Evolutionary conservation across 23 tunicate genomes (phyloP).

Genomic region (Trididemnum nubilum): DNA sequence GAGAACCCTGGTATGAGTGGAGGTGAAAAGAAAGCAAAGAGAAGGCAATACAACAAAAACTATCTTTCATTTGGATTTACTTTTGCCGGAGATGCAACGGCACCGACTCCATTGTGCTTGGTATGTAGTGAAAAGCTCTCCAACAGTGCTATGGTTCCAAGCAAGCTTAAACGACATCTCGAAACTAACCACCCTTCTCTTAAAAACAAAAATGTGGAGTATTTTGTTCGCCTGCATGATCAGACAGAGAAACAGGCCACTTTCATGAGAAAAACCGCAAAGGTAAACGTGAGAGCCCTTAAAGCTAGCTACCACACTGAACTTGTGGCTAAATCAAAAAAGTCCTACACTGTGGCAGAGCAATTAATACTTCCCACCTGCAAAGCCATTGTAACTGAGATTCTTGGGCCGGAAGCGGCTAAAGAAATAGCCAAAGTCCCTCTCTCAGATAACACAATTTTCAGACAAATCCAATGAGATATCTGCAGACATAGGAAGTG

Average conservation of each 20-base stretch:
- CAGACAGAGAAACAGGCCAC: conserved; percentile 27
- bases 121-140: conserved; percentile 40
- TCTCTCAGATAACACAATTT: conserved; percentile 45
- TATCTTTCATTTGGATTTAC: conserved; percentile 54
- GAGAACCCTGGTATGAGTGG: conserved; percentile 39
- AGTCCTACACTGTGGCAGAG: conserved; percentile 54
- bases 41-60: conserved; percentile 47
- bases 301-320: conserved; percentile 44
- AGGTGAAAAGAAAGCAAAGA: conserved; percentile 39
- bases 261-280: conserved; percentile 46
- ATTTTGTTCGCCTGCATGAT: conserved; percentile 50
- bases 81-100: conserved; percentile 38
- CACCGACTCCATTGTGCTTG: conserved; percentile 53
- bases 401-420: conserved; percentile 47
- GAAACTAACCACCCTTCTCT: conserved; percentile 54
- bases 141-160: conserved; percentile 54
- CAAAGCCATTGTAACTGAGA: conserved; percentile 49
- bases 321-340: conserved; percentile 51
- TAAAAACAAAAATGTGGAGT: conserved; percentile 34
- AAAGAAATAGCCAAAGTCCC: conserved; percentile 46
- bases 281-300: conserved; percentile 20
- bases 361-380: conserved; percentile 48
- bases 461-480: conserved; percentile 42
- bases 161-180: conserved; percentile 43
- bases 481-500: conserved; percentile 36